A percentile compares a stretch with the other conserved stretches of the same genome.
Conservation (phyloP, 1,140 invertebrate genomes). For the Brachionus koreanus region DNA sequence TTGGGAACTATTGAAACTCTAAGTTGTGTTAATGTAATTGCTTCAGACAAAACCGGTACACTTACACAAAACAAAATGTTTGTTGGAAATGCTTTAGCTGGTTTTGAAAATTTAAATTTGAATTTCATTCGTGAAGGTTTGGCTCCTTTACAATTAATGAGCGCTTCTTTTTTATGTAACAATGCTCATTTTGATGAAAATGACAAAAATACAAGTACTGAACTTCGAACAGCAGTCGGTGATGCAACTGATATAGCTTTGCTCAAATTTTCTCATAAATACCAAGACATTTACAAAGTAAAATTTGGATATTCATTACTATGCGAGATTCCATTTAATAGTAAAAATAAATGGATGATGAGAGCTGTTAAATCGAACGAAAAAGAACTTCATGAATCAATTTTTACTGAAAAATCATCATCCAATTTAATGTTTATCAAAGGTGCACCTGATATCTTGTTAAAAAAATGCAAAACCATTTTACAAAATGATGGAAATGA, state of each 20-base stretch:
- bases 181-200: constrained; percentile 34
- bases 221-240: neutral
- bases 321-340: constrained; percentile 23
- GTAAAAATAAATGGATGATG: constrained; percentile 41
- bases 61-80: constrained; percentile 39
- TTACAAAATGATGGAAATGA: constrained; percentile 27
- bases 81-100: constrained; percentile 47
- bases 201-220: constrained; percentile 24
- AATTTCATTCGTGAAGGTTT: neutral
- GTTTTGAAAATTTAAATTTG: constrained; percentile 30
- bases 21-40: constrained; percentile 16
- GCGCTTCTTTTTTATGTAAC: neutral
- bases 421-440: constrained; percentile 6
- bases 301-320: neutral
- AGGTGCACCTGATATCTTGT: constrained; percentile 29
- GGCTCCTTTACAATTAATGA: neutral
- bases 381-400: neutral
- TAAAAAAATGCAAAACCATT: constrained; percentile 5
- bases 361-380: neutral
- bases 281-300: constrained; percentile 22
- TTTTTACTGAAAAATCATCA: neutral
- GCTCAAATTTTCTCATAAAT: constrained; percentile 11
- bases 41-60: constrained; percentile 20
- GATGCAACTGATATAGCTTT: constrained; percentile 41
- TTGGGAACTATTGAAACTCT: neutral